Percentiles rank a stretch among this genome's conserved stretches.
These are phyloP conservation scores for Acropora tenuis DNA, from an alignment of 64 coral and sea anemone genomes.

Conservation along the genomic window DNA sequence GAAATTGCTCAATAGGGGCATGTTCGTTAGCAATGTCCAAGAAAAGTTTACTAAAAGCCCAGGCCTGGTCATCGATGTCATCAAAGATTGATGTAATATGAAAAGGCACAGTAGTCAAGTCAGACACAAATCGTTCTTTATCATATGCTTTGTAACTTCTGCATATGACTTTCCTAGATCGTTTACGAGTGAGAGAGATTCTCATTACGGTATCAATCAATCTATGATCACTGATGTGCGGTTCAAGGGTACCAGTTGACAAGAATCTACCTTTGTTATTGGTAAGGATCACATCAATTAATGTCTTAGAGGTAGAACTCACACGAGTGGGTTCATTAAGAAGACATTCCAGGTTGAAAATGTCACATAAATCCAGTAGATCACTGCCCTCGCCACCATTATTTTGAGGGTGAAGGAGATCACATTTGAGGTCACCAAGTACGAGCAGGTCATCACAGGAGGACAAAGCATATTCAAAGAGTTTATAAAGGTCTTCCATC, in stretches of 20 bases:
- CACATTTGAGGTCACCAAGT: slow-evolving; percentile 49
- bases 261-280: slow-evolving; percentile 35
- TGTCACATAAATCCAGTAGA: slow-evolving; percentile 55
- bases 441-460: slow-evolving; percentile 56
- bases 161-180: slow-evolving; percentile 50
- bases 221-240: slow-evolving; percentile 32
- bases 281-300: slow-evolving; percentile 20
- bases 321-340: slow-evolving; percentile 37
- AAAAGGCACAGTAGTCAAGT: slow-evolving; percentile 37
- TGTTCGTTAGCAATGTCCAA: slow-evolving; percentile 27
- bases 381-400: slow-evolving; percentile 53
- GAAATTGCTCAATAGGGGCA: slow-evolving; percentile 45
- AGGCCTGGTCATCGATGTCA: slow-evolving; percentile 23
- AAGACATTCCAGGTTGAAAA: slow-evolving; percentile 18
- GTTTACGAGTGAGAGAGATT: background rate
- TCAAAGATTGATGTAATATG: slow-evolving; percentile 43
- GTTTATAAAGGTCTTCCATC: slow-evolving; percentile 40
- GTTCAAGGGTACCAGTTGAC: slow-evolving; percentile 38
- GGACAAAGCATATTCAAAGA: slow-evolving; percentile 8
- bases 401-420: slow-evolving; percentile 42
- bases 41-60: slow-evolving; percentile 43
- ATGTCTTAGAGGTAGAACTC: background rate
- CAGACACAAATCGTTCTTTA: slow-evolving; percentile 16
- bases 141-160: slow-evolving; percentile 36
- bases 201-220: slow-evolving; percentile 45